Base-by-base conservation (phyloP, 2,888 invertebrate genomes). In the Drosophila infuscata region DNA sequence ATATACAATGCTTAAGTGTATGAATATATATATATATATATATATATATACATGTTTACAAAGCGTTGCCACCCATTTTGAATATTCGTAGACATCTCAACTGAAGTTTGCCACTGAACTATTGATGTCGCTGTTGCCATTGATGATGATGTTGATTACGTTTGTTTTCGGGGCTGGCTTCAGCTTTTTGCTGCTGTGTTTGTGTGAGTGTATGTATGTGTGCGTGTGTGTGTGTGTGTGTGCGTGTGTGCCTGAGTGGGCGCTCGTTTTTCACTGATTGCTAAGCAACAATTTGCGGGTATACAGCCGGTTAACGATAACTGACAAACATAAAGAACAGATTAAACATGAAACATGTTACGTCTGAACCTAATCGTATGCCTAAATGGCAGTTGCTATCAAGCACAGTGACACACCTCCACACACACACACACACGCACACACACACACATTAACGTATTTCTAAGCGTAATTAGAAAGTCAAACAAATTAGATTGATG, bases 271-370 rank as follows among this genome's bases (percentile, higher is more conserved):
- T 20, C 62, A 60, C 66, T 77, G 81, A 75, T 81, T 78, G 80
- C 80, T 51, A 67, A 70, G 79, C 79, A 83, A 77, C 81, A 68
- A 81, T 80, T 79, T 80, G 65, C 51, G 61, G 63, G 49, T 48
- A 41, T 51, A 51, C 57, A 56, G 64, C 76, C 62, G 75, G 73
- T 76, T 83, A 82, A 82, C 79, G 82, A 78, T 82, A 82, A 82
- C 83, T 78, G 83, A 82, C 83, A 78, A 81, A 83, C 81, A 81
- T 83, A 74, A 66, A 65, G 68, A 78, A 60, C 66, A 78, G 81
- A 83, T 81, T 78, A 76, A 73, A 79, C 73, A 83, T 81, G 78
- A 63, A 70, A 76, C 70, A 82, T 74, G 81, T 78, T 56, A 56
- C 76, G 69, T 53, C 73, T 73, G 75, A 69, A 69, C 62, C 75